A percentile compares a stretch with the other conserved stretches of the same genome.
These are phyloP conservation scores for Zele albiditarsus DNA, from an alignment of 2,888 invertebrate genomes.

Conservation along the genomic window DNA sequence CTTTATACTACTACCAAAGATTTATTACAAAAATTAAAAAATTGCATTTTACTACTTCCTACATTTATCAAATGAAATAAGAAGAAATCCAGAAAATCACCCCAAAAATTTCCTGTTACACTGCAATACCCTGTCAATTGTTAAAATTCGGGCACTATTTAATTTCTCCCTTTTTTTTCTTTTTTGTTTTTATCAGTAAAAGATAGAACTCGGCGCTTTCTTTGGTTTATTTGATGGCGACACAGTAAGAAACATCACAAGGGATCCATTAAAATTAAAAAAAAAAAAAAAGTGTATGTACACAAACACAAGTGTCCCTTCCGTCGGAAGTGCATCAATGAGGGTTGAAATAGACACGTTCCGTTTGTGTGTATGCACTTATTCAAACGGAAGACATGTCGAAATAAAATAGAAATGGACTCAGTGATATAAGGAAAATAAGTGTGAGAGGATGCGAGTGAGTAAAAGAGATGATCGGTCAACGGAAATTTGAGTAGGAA, in stretches of 20 bases:
- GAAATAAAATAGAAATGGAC: slow-evolving; percentile 42
- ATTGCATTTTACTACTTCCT: no score
- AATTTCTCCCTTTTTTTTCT: background rate
- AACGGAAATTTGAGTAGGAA: slow-evolving; percentile 57
- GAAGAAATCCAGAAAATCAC: no score
- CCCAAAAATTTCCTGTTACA: no score
- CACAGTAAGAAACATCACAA: slow-evolving; percentile 43
- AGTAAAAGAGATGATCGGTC: slow-evolving; percentile 19
- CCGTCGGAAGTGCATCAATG: slow-evolving; percentile 60
- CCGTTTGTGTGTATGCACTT: slow-evolving; percentile 38
- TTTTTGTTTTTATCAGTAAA: background rate
- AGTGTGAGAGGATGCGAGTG: slow-evolving; percentile 37
- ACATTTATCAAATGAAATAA: no score
- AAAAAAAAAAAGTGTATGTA: slow-evolving; percentile 53
- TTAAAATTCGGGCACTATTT: no score
- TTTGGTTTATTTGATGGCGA: slow-evolving; percentile 7
- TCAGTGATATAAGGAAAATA: slow-evolving; percentile 45
- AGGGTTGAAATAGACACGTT: slow-evolving; percentile 34
- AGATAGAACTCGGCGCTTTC: slow-evolving; percentile 26
- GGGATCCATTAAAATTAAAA: slow-evolving; percentile 36
- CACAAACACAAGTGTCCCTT: slow-evolving; percentile 53
- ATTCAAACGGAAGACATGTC: slow-evolving; percentile 48
- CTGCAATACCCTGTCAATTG: no score
- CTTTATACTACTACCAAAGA: no score
- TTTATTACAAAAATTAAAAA: no score